Evolutionary conservation across 30 jellyfish, hydroid and myxozoan species (phyloP).

Genomic region (Haliclystus octoradiatus): DNA sequence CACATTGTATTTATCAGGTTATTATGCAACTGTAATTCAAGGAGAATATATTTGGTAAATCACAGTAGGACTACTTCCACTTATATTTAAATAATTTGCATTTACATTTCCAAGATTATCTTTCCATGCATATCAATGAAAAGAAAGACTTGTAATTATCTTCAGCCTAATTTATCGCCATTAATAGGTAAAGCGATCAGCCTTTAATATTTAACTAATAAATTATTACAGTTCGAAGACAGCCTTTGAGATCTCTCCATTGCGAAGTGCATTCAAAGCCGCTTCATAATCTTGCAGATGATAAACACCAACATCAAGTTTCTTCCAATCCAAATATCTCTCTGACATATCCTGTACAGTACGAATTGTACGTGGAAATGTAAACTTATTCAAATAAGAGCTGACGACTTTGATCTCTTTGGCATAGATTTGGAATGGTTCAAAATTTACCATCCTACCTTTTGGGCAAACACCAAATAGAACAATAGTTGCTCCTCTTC

Average conservation of each 20-base stretch:
- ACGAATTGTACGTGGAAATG: constrained; percentile 55
- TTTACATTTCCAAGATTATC: no score
- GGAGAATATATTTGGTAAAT: no score
- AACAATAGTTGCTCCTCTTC: constrained; percentile 73
- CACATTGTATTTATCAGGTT: no score
- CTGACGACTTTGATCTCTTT: constrained; percentile 53
- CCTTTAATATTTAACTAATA: no score
- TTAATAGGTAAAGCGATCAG: no score
- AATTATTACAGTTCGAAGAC: constrained; percentile 62
- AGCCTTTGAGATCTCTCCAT: constrained; percentile 71
- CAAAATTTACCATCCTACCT: constrained; percentile 49
- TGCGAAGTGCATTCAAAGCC: constrained; percentile 52
- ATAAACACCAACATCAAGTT: constrained; percentile 42
- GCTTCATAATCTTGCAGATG: constrained; percentile 57
- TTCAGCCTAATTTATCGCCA: no score
- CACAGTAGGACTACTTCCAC: no score
- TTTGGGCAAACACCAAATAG: constrained; percentile 80
- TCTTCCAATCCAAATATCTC: constrained; percentile 56
- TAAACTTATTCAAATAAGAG: constrained; percentile 52
- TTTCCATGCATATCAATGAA: no score
- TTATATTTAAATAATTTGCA: no score
- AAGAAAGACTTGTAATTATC: no score
- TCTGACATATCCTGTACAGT: constrained; percentile 64
- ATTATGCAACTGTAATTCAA: no score
- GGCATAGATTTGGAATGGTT: constrained; percentile 55